Percentiles rank a stretch among this genome's conserved stretches.
Evolutionary conservation across 1,140 invertebrate genomes (phyloP).

Genomic region (Berghia stephanieae): DNA sequence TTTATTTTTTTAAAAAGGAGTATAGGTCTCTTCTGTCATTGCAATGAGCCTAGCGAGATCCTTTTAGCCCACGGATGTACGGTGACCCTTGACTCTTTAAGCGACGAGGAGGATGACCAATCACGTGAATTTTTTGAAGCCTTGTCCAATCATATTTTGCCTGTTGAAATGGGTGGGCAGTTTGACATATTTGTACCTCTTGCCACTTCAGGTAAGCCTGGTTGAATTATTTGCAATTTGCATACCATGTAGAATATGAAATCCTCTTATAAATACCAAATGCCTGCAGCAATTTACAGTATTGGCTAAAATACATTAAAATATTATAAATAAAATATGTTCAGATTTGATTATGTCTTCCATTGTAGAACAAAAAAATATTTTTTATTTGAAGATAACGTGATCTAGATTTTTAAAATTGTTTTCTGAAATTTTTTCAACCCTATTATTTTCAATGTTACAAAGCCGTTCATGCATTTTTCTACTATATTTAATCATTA

Average conservation of each 20-base stretch:
- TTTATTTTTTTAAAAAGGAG: conserved; percentile 59
- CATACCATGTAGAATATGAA: too few species aligned
- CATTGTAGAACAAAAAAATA: too few species aligned
- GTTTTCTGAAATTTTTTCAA: too few species aligned
- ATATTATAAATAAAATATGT: too few species aligned
- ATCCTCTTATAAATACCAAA: too few species aligned
- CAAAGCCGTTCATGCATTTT: too few species aligned
- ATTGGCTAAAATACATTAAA: too few species aligned
- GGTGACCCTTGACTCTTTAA: conserved; percentile 42
- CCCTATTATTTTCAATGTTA: too few species aligned
- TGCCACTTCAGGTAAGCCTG: conserved; percentile 51
- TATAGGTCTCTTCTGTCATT: conserved; percentile 60
- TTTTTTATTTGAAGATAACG: too few species aligned
- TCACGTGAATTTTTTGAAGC: conserved; percentile 56
- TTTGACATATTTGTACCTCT: conserved; percentile 61
- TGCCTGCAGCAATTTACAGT: too few species aligned
- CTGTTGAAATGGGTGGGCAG: conserved; percentile 55
- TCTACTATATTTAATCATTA: too few species aligned
- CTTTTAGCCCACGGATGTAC: conserved; percentile 53
- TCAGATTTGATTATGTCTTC: background rate
- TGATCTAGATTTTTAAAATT: too few species aligned
- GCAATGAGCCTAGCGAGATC: conserved; percentile 54
- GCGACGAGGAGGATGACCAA: conserved; percentile 45
- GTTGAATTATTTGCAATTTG: background rate
- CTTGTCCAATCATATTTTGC: conserved; percentile 48